Conservation (phyloP, 1,140 invertebrate species). For the Calycopis cecrops region DNA sequence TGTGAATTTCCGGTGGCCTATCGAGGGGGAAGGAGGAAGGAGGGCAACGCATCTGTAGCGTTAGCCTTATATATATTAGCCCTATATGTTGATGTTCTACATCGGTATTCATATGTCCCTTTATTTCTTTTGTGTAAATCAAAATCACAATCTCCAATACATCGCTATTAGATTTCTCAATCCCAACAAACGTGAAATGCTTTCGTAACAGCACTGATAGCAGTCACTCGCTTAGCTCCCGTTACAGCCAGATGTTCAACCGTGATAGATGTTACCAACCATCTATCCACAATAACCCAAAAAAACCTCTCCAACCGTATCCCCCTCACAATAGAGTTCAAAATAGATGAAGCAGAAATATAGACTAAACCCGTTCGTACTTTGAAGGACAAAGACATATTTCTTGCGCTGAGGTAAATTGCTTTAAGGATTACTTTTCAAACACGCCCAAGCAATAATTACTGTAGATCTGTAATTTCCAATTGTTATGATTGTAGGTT, state of each 20-base stretch:
- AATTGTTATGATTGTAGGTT: no score
- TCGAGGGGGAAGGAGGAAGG: no score
- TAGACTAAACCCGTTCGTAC: slow-evolving; percentile 21
- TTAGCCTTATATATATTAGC: no score
- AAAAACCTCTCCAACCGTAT: no score
- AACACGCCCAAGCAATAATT: neutral
- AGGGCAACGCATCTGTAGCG: no score
- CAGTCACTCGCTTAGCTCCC: slow-evolving; percentile 37
- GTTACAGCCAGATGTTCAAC: slow-evolving; percentile 50
- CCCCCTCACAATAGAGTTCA: neutral
- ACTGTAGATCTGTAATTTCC: neutral
- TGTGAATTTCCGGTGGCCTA: no score
- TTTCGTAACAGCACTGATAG: neutral
- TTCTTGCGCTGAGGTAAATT: slow-evolving; percentile 30
- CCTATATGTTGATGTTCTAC: no score
- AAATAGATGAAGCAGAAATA: neutral
- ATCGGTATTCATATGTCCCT: no score
- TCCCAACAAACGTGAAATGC: slow-evolving; percentile 1
- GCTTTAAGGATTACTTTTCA: slow-evolving; percentile 25
- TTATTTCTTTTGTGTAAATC: no score
- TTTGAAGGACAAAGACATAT: slow-evolving; percentile 35
- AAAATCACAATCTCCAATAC: no score
- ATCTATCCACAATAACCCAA: no score
- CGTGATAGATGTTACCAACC: slow-evolving; percentile 45
- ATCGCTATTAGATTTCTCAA: neutral